phyloP scores from a whole-genome alignment of 2,113 vertebrate genomes.

The Arothron firmamentum region DNA sequence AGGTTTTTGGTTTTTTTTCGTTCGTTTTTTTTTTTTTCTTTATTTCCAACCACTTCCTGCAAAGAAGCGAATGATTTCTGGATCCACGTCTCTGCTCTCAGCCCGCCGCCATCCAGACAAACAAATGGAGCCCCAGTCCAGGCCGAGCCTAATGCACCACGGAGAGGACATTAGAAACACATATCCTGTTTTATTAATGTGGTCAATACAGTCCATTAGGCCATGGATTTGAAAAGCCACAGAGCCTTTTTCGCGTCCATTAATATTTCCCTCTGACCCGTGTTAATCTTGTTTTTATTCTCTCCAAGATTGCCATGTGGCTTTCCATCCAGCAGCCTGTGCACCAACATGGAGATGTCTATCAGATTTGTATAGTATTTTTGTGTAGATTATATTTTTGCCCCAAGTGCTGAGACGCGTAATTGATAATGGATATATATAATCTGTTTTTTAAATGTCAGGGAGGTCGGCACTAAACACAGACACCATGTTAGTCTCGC shows the following conservation, averaged over 20 bases:
- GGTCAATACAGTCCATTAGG: slow-evolving; percentile 76
- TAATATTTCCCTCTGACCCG: slow-evolving; percentile 64
- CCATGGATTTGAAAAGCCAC: slow-evolving; percentile 67
- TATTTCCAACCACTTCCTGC: slow-evolving; percentile 9
- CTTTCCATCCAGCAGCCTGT: too few relatives aligned
- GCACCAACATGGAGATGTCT: too few relatives aligned
- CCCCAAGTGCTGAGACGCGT: too few relatives aligned
- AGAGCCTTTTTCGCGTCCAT: slow-evolving; percentile 56
- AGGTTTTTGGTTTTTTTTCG: slow-evolving; percentile 2
- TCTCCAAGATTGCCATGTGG: background rate
- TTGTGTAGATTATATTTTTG: too few relatives aligned
- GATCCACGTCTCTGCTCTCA: slow-evolving; percentile 28
- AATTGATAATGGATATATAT: too few relatives aligned
- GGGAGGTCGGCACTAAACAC: too few relatives aligned
- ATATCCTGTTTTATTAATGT: slow-evolving; percentile 76
- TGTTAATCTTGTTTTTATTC: slow-evolving; percentile 30
- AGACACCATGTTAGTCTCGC: too few relatives aligned
- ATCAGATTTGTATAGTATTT: too few relatives aligned
- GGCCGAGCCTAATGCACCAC: slow-evolving; percentile 68
- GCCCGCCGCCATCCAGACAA: slow-evolving; percentile 47
- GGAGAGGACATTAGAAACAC: slow-evolving; percentile 71
- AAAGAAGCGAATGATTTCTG: slow-evolving; percentile 45
- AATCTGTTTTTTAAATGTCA: too few relatives aligned
- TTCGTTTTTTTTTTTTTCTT: too few relatives aligned
- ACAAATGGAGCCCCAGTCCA: slow-evolving; percentile 56